Evolutionary conservation across 2,888 invertebrate species (phyloP).

Genomic region (Beris chalybata): DNA sequence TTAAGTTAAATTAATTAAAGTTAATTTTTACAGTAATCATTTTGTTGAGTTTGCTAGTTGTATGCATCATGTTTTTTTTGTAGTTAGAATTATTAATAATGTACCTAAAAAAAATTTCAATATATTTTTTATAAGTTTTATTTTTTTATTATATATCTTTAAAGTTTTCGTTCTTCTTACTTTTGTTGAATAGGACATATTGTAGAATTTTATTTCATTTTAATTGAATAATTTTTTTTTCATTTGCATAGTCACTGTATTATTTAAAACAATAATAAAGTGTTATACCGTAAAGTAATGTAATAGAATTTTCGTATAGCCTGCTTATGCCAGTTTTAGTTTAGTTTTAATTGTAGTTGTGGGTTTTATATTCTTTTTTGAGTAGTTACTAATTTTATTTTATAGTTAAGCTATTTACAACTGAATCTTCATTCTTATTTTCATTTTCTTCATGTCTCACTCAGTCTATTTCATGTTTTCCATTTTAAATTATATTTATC

Average conservation of each 20-base stretch:
- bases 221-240: neutral
- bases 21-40: too few relatives aligned
- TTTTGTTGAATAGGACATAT: too few relatives aligned
- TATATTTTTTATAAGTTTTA: neutral
- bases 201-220: too few relatives aligned
- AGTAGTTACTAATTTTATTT: constrained; percentile 12
- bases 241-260: constrained; percentile 33
- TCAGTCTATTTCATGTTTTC: constrained; percentile 30
- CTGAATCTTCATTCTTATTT: constrained; percentile 6
- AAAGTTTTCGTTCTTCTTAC: neutral
- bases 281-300: constrained; percentile 12
- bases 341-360: neutral
- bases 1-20: neutral
- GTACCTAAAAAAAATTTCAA: neutral
- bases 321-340: neutral
- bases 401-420: constrained; percentile 26
- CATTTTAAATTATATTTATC: neutral
- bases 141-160: neutral
- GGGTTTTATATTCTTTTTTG: constrained; percentile 9
- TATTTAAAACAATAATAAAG: constrained; percentile 42
- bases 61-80: too few relatives aligned
- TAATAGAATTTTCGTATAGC: neutral
- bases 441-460: constrained; percentile 22
- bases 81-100: neutral
- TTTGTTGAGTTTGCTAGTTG: too few relatives aligned